Percentiles rank a stretch among this genome's conserved stretches.
These are phyloP conservation scores for Platycheirus albimanus DNA, from an alignment of 2,888 invertebrate species.

Conservation along the genomic window DNA sequence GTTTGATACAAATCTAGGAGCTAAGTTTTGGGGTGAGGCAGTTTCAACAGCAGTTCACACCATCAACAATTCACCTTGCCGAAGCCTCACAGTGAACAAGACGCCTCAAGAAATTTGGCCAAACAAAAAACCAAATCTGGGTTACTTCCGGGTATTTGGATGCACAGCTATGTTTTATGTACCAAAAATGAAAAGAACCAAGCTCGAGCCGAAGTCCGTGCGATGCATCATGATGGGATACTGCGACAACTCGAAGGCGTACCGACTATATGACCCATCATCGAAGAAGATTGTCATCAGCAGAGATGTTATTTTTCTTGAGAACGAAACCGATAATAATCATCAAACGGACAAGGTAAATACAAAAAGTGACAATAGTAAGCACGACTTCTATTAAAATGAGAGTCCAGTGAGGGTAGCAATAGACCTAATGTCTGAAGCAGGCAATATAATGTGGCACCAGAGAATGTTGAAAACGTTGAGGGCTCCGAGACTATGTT, in stretches of 20 bases:
- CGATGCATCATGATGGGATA: conserved; percentile 24
- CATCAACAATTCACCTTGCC: too few species aligned
- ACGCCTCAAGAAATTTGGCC: too few species aligned
- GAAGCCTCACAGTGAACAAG: too few species aligned
- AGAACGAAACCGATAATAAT: background rate
- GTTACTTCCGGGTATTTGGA: conserved; percentile 47
- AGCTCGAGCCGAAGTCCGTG: conserved; percentile 34
- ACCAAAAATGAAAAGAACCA: conserved; percentile 34
- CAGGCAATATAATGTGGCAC: background rate
- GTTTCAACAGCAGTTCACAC: too few species aligned
- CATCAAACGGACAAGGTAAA: background rate
- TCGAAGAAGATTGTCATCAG: background rate
- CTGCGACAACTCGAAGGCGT: background rate
- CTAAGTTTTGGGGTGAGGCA: too few species aligned
- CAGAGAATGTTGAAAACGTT: background rate
- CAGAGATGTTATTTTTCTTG: background rate
- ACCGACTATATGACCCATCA: background rate
- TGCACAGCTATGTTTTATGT: conserved; percentile 46
- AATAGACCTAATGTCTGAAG: background rate
- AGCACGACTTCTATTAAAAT: background rate
- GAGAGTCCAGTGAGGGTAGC: background rate
- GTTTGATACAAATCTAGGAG: too few species aligned
- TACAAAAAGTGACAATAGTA: background rate
- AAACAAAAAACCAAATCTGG: too few species aligned
- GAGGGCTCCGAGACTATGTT: too few species aligned